Base-by-base conservation (phyloP, 2,888 invertebrate genomes). In the Uloborus plumipes region DNA sequence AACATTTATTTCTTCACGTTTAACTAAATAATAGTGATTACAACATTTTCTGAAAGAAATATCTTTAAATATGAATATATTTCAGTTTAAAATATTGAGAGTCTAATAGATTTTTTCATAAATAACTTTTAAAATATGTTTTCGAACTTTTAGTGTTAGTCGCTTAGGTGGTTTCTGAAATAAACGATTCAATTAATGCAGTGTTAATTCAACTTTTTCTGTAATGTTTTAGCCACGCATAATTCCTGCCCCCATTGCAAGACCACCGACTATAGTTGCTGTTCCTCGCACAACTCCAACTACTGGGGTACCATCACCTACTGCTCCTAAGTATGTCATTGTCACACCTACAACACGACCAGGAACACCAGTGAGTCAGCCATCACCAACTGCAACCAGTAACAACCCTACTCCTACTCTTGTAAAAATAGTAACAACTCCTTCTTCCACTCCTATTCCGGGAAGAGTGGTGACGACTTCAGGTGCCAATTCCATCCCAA, bases 281-380 rank as follows among this genome's bases (percentile, higher is more conserved):
- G 74, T 84, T 6, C 77, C 84, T 20, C 73, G 84, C 26, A 73
- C 80, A 14, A 39, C 58, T 14, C 13, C 58, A 16, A 79, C 70
- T 4, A 26, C 70, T 51, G 74, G 78, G 9, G 62, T 61, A 16
- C 81, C 82, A 14, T 74, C 82, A 13, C n/a, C 85, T 16, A 81
- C 86, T 53, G 90, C 91, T 84, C 79, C 79, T 16, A 91, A 91
- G 86, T 91, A 90, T 84, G 90, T 92, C 2, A 90, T 91, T 83
- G 90, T 91, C 14, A 89, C 91, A 2, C 91, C 91, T 84, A 88
- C 65, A 18, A 47, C 84, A 1, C 51, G 91, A 73, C 89, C 90
- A 6, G 88, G 90, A 82, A 88, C 90, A 6, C 89, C 89, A 14
- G 62, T 79, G n/a, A 70, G 73, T 31, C 84, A 84, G 26, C 47